Conservation (phyloP, 2,113 vertebrate genomes). For the Aspidoscelis tigris region DNA sequence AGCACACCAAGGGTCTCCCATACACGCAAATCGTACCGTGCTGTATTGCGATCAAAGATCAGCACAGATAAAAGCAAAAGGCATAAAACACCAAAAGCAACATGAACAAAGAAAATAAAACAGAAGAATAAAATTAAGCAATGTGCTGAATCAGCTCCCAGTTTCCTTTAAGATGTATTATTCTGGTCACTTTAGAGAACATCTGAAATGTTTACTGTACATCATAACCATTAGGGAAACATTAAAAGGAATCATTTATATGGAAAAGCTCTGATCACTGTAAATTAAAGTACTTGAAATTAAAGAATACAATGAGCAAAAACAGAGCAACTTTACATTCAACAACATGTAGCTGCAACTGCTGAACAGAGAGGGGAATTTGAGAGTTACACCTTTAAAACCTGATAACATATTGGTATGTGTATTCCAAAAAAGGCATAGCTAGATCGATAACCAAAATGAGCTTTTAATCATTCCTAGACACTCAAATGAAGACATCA, state of each 20-base stretch:
- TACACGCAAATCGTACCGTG: too few relatives aligned
- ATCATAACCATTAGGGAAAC: neutral
- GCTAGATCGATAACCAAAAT: neutral
- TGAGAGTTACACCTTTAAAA: neutral
- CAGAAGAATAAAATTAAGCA: too few relatives aligned
- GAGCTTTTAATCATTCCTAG: conserved; percentile 27
- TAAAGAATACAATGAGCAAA: neutral
- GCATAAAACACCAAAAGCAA: too few relatives aligned
- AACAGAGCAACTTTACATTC: neutral
- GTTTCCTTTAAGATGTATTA: neutral
- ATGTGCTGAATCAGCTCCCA: neutral
- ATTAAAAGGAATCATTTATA: neutral
- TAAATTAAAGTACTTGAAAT: neutral
- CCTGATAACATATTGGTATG: fast-evolving
- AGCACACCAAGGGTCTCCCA: neutral
- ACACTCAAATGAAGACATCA: conserved; percentile 16
- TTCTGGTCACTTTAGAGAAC: too few relatives aligned
- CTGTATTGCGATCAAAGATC: too few relatives aligned
- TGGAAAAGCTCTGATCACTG: neutral
- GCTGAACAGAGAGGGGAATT: neutral
- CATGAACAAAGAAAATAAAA: too few relatives aligned
- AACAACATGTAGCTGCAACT: neutral
- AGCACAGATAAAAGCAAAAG: too few relatives aligned
- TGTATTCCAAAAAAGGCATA: neutral
- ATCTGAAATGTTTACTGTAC: neutral